These are phyloP conservation scores for Tupaia tana DNA, from an alignment of 2,113 vertebrate species.

Conservation along the genomic window DNA sequence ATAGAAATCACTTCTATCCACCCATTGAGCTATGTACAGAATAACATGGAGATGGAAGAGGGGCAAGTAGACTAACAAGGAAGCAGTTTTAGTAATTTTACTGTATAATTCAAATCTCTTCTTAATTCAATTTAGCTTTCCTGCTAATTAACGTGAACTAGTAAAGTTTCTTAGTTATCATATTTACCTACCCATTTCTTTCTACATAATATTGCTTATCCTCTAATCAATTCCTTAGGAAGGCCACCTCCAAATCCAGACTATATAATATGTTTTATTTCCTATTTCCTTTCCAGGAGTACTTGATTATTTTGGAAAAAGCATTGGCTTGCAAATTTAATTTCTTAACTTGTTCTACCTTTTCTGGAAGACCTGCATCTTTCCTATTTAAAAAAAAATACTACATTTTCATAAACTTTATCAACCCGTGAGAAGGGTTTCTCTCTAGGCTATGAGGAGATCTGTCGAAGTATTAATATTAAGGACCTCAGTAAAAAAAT, in stretches of 20 bases:
- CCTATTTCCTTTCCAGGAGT: constrained; percentile 22
- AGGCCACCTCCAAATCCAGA: constrained; percentile 38
- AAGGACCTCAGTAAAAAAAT: constrained; percentile 40
- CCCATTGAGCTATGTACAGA: not conserved
- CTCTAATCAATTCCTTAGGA: constrained; percentile 59
- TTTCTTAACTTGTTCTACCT: not conserved
- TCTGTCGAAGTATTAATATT: constrained; percentile 31
- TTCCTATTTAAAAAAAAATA: not conserved
- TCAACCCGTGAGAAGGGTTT: not conserved
- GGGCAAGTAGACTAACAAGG: not conserved
- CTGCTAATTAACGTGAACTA: constrained; percentile 63
- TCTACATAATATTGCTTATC: constrained; percentile 53
- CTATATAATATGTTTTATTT: constrained; percentile 47
- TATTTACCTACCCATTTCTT: constrained; percentile 56
- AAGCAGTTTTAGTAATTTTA: constrained; percentile 10
- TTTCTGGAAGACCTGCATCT: not conserved
- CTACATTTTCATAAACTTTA: not conserved
- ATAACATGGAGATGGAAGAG: not conserved
- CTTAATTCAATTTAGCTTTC: constrained; percentile 55
- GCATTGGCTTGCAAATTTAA: constrained; percentile 54
- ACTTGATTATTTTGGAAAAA: constrained; percentile 62
- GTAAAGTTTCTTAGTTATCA: constrained; percentile 34
- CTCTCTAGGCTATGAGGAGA: not conserved
- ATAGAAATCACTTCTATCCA: not conserved
- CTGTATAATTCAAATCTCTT: constrained; percentile 30